Base-by-base conservation (phyloP, 2,113 vertebrate genomes). In the Anser brachyrhynchus region DNA sequence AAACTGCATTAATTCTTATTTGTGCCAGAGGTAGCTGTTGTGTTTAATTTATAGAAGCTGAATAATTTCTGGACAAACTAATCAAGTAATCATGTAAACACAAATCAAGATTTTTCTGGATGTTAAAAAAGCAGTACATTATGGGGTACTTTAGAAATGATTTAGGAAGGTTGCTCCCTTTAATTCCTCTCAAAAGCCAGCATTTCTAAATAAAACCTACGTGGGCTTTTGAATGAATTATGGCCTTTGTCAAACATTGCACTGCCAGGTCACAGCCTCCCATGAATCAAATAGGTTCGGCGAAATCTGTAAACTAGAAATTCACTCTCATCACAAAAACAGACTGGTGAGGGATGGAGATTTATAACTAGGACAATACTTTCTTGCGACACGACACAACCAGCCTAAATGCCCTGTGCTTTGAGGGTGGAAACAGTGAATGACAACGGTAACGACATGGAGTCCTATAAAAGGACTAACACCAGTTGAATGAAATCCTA, bases 161-260 rank as follows among this genome's bases (percentile, higher is more conserved):
- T 94, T 95, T 93, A 89, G 66, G 66, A 82, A 95, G 37, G 54
- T 57, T 85, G 44, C 8, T 76, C 18, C 89, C 87, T 93, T 91
- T 64, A 91, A 91, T 92, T 91, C 90, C 66, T 95, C 96, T 84
- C 9, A 3, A 78, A 96, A 75, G 33, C 12, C 71, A 73, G 87
- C 49, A 92, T 93, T 96, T 96, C 66, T 93, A 96, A 96, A 94
- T 95, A 96, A 96, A 96, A 94, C 77, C 51, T 91, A 55, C 37
- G 16, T 17, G 8, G 31, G n/a, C 17, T 91, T 41, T 91, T 92
- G 64, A 87, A 94, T 94, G 92, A 97, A 66, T 95, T 78, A 96
- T 91, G 59, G 88, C 12, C 67, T 96, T 91, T 96, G 95, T 96
- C 95, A 97, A 97, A 96, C 96, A 95, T 43, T 90, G 76, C 87